These are phyloP conservation scores for Cebidichthys violaceus DNA, from an alignment of 2,113 vertebrate species.

Conservation along the genomic window DNA sequence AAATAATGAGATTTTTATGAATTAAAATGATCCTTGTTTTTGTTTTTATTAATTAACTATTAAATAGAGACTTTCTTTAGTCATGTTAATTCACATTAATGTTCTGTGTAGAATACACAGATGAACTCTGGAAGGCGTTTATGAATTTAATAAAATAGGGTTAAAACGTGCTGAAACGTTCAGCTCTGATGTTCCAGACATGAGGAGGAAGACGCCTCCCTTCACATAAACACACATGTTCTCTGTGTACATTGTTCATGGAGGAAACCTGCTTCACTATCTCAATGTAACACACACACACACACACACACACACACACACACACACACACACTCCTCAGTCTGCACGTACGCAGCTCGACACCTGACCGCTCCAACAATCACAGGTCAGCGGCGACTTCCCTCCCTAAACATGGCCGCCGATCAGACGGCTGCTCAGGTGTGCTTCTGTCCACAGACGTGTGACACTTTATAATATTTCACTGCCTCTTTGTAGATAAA, in stretches of 20 bases:
- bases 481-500: no score
- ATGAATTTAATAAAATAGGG: background rate
- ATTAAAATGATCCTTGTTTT: no score
- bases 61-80: no score
- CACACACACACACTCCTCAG: conserved; percentile 8
- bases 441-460: background rate
- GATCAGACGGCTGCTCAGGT: background rate
- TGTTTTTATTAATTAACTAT: no score
- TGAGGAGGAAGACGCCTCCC: no score
- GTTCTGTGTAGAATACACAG: background rate
- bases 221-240: background rate
- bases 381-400: conserved; percentile 47
- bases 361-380: conserved; percentile 48
- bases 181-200: no score
- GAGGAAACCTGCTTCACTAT: background rate
- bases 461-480: no score
- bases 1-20: no score
- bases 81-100: no score
- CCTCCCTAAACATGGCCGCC: background rate
- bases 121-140: background rate
- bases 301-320: conserved; percentile 30
- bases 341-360: conserved; percentile 28
- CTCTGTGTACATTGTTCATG: background rate
- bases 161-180: background rate
- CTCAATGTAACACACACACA: conserved; percentile 10